phyloP scores from a whole-genome alignment of 2,113 vertebrate genomes.

The Nanger granti region DNA sequence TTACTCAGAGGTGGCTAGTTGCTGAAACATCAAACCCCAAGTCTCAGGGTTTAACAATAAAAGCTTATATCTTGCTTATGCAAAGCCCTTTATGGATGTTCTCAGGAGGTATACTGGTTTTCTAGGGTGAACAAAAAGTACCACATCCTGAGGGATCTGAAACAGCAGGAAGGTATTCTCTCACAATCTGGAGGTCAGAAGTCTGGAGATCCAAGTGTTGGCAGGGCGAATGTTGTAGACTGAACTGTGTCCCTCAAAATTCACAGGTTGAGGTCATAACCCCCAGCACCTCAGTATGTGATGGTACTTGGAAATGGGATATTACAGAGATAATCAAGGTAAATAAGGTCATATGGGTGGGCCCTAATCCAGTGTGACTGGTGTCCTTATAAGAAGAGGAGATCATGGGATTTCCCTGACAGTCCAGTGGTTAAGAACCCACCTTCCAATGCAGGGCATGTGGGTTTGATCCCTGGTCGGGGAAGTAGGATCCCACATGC shows the following conservation, averaged over 20 bases:
- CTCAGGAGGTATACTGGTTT: neutral
- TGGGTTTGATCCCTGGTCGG: neutral
- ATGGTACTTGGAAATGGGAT: neutral
- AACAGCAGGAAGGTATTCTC: neutral
- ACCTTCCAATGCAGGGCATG: neutral
- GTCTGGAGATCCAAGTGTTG: neutral
- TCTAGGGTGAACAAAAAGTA: too few species aligned
- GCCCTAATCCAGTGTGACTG: neutral
- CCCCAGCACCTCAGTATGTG: neutral
- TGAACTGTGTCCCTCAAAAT: neutral
- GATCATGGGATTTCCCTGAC: neutral
- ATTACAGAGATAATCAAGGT: neutral
- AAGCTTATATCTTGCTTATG: neutral
- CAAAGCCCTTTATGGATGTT: neutral
- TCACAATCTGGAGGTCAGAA: neutral
- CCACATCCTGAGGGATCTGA: neutral
- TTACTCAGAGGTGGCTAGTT: neutral
- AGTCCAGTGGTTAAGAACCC: neutral
- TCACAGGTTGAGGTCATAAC: neutral
- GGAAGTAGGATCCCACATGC: neutral
- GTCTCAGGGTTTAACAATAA: neutral
- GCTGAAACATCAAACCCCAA: neutral
- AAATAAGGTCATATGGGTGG: neutral
- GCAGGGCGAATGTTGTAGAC: neutral
- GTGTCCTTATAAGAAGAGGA: neutral